These are phyloP conservation scores for Lates japonicus DNA, from an alignment of 2,797 vertebrate genomes.

Conservation along the genomic window DNA sequence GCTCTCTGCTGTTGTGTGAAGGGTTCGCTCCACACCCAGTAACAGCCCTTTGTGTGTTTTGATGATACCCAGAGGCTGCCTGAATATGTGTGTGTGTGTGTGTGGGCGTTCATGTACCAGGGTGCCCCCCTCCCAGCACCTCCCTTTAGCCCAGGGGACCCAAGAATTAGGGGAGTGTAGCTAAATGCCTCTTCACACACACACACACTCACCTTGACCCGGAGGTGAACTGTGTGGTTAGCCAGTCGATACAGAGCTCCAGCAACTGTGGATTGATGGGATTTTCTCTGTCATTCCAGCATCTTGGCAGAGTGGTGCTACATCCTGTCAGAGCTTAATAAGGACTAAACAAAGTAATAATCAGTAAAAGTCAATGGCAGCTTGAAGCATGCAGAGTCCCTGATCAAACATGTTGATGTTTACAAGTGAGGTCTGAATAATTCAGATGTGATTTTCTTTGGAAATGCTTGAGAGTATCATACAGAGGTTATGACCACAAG, in stretches of 20 bases:
- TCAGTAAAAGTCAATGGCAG: background rate
- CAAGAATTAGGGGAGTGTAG: constrained; percentile 49
- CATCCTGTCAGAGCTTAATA: background rate
- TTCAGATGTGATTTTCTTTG: background rate
- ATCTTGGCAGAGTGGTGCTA: background rate
- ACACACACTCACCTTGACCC: constrained; percentile 60
- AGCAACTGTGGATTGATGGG: background rate
- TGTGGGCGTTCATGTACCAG: constrained; percentile 9
- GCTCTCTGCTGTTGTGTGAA: constrained; percentile 31
- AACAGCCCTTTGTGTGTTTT: constrained; percentile 60
- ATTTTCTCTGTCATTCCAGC: background rate
- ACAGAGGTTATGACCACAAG: background rate
- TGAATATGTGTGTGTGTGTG: constrained; percentile 10
- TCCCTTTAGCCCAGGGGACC: constrained; percentile 60
- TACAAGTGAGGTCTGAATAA: background rate
- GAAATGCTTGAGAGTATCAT: background rate
- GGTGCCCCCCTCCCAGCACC: constrained; percentile 38
- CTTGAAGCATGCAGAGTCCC: too few species aligned
- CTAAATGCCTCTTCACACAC: constrained; percentile 1
- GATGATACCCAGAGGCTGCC: constrained; percentile 58
- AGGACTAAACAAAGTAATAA: background rate
- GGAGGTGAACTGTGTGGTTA: constrained; percentile 53
- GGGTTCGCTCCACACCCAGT: constrained; percentile 59
- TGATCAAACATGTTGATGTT: background rate
- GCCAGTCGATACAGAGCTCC: constrained; percentile 13